phyloP scores from a whole-genome alignment of 1,140 invertebrate species.

The Thalassaphorura encarpata region DNA sequence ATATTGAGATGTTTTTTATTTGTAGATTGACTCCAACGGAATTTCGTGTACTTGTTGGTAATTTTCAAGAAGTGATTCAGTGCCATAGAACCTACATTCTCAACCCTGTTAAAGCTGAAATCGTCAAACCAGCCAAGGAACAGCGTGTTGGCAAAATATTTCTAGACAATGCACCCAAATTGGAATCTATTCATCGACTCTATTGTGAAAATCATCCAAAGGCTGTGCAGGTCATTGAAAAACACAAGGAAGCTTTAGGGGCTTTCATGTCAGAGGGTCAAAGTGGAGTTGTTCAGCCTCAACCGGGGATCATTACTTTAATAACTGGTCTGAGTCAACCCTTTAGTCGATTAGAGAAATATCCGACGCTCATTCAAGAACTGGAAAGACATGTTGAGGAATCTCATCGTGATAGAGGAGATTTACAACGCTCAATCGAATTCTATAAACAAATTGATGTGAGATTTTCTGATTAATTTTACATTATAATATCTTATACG shows the following conservation, averaged over 20 bases:
- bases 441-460: slow-evolving; percentile 93
- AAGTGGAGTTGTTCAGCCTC: slow-evolving; percentile 62
- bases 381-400: slow-evolving; percentile 90
- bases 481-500: background rate
- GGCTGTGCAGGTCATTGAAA: slow-evolving; percentile 82
- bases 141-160: slow-evolving; percentile 86
- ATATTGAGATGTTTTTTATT: background rate
- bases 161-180: slow-evolving; percentile 67
- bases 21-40: slow-evolving; percentile 69
- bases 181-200: slow-evolving; percentile 72
- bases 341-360: slow-evolving; percentile 89
- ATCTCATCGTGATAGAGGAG: slow-evolving; percentile 87
- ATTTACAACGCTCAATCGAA: slow-evolving; percentile 83
- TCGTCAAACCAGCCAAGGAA: slow-evolving; percentile 54
- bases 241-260: slow-evolving; percentile 75
- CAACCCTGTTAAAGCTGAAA: slow-evolving; percentile 61
- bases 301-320: slow-evolving; percentile 67
- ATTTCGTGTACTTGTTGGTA: slow-evolving; percentile 73
- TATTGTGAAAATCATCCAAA: slow-evolving; percentile 89
- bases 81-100: slow-evolving; percentile 67
- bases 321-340: slow-evolving; percentile 89
- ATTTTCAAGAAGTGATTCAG: slow-evolving; percentile 75
- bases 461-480: slow-evolving; percentile 38
- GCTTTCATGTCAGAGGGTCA: too few species aligned
- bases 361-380: slow-evolving; percentile 86